Evolutionary conservation across 1,140 invertebrate genomes (phyloP), one percentile per base, ranked within the genome.

Genomic region (Lanistes nyassanus): DNA sequence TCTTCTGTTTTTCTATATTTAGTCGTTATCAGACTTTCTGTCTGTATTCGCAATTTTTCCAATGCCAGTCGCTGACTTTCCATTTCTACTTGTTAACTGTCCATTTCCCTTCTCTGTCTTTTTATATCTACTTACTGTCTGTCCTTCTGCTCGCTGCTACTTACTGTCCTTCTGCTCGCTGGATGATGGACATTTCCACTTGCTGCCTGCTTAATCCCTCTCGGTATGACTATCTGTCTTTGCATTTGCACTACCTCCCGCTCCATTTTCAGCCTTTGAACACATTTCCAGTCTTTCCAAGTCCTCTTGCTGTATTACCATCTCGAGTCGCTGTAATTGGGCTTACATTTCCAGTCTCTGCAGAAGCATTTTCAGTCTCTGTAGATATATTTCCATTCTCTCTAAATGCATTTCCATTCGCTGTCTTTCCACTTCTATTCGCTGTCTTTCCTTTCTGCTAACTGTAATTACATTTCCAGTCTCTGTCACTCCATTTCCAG

Each of bases 191-290:
- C 47, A 11, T 26, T 42, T 39, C 26, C 31, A 16, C 47, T 23
- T 5, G 9, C 47, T 0, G 16, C 68, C 37, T 34, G 9, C 19
- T 55, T n/a, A 1, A 21, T 55, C 36, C 23, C n/a, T 34, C 21
- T 71, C 26, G 26, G n/a, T 71, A 4, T 71, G 7, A 37, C 21
- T 58, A 5, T 36, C 34, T 37, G n/a, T 71, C 51, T 71, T 29
- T 71, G 23, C 53, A 2, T 71, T 51, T 58, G n/a, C n/a, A n/a
- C n/a, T n/a, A n/a, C 11, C 55, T 51, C 53, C 68, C 55, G 21
- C 3, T 5, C 29, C 55, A 56, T 26, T 5, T 5, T 23, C 55
- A 68, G 29, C 19, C 29, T 37, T 3, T 31, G 13, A 47, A 21
- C 13, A 6, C 13, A 39, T 29, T 9, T n/a, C 39, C 31, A 36